Percentiles rank a stretch among this genome's conserved stretches.
Evolutionary conservation across 1,140 invertebrate genomes (phyloP).

Genomic region (Thaumatotibia leucotreta): DNA sequence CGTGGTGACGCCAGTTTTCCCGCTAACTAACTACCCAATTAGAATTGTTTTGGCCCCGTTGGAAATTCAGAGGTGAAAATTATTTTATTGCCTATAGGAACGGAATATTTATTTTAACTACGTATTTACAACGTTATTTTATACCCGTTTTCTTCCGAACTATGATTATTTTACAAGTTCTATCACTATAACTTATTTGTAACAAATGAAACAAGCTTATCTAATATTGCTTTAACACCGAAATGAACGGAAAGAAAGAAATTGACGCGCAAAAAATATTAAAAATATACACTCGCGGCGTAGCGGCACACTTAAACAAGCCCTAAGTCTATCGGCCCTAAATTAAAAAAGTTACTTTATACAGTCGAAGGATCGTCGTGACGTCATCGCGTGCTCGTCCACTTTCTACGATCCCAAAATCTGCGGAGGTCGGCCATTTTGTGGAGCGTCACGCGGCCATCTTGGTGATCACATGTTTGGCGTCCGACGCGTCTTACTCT

Average conservation of each 20-base stretch:
- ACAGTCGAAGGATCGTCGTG: slow-evolving; percentile 38
- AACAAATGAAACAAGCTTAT: slow-evolving; percentile 32
- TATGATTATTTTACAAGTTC: slow-evolving; percentile 17
- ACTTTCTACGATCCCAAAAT: slow-evolving; percentile 64
- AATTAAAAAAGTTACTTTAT: slow-evolving; percentile 56
- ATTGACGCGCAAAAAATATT: slow-evolving; percentile 45
- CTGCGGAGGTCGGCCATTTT: slow-evolving; percentile 57
- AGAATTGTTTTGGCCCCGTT: slow-evolving; percentile 14
- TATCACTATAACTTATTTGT: slow-evolving; percentile 15
- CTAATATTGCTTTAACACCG: slow-evolving; percentile 60
- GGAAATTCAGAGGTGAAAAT: neutral
- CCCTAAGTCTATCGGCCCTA: slow-evolving; percentile 36
- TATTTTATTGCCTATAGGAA: slow-evolving; percentile 57
- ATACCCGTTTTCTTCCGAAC: slow-evolving; percentile 52
- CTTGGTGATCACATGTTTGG: neutral
- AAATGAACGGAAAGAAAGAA: slow-evolving; percentile 32
- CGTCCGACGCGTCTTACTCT: neutral
- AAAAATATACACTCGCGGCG: slow-evolving; percentile 34
- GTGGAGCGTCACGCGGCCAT: slow-evolving; percentile 1
- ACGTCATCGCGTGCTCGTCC: slow-evolving; percentile 52
- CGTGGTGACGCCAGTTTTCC: slow-evolving; percentile 18
- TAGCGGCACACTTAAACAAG: slow-evolving; percentile 56
- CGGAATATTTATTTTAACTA: slow-evolving; percentile 35
- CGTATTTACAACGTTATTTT: slow-evolving; percentile 19
- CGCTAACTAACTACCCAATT: slow-evolving; percentile 22